Percentiles rank a stretch among this genome's conserved stretches.
phyloP scores from a whole-genome alignment of 37 sponge, comb jelly and placozoan species.

The Trichoplax adhaerens region DNA sequence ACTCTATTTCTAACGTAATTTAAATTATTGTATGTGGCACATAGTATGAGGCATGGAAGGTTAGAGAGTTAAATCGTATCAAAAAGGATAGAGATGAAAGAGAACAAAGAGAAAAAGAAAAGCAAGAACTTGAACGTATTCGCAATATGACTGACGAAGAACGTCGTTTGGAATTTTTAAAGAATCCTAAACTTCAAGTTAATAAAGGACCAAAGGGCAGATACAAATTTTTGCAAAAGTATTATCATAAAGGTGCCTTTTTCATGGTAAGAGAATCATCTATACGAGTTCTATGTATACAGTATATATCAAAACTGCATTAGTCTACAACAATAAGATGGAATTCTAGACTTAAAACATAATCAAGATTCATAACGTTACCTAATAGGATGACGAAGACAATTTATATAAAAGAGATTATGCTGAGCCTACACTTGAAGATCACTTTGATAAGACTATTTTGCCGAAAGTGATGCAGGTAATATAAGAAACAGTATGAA shows the following conservation, averaged over 20 bases:
- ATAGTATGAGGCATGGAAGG: conserved; percentile 87
- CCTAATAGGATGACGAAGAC: conserved; percentile 38
- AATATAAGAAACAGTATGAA: too few species aligned
- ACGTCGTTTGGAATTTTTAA: conserved; percentile 28
- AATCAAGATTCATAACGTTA: too few species aligned
- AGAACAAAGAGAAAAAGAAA: conserved; percentile 22
- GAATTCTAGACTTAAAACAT: too few species aligned
- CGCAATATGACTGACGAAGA: conserved; percentile 89
- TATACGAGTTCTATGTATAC: too few species aligned
- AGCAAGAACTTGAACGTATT: conserved; percentile 56
- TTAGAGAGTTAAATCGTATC: conserved; percentile 83
- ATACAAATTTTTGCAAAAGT: conserved; percentile 97
- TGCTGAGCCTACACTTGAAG: conserved; percentile 84
- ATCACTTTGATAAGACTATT: conserved; percentile 95
- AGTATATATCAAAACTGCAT: too few species aligned
- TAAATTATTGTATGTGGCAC: background rate
- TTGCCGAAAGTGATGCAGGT: conserved; percentile 99
- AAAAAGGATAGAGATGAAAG: conserved; percentile 87
- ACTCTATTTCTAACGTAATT: background rate
- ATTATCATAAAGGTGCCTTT: conserved; percentile 94
- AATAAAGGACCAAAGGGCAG: conserved; percentile 75
- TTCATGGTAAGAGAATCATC: conserved; percentile 44
- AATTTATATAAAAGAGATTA: conserved; percentile 42
- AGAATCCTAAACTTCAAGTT: conserved; percentile 33
- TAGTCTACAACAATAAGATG: too few species aligned